Evolutionary conservation across 1,140 invertebrate species (phyloP).

Genomic region (Teleogryllus occipitalis): DNA sequence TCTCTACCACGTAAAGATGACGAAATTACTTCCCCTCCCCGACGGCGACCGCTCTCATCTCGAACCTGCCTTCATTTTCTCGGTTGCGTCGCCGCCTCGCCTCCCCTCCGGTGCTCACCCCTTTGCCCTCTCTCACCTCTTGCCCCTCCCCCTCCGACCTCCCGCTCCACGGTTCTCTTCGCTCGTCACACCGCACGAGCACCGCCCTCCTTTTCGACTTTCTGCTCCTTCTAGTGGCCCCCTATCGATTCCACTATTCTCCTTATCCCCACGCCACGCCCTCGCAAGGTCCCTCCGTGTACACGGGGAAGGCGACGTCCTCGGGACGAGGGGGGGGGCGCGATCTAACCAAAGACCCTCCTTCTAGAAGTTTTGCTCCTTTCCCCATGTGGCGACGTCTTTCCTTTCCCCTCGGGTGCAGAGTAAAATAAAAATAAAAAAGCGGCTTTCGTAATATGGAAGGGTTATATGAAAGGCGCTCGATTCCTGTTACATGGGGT

Average conservation of each 20-base stretch:
- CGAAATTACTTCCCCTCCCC: not conserved
- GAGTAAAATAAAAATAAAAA: too few species aligned
- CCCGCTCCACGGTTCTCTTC: not conserved
- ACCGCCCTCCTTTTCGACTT: not conserved
- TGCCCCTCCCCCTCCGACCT: not conserved
- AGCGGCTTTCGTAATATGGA: too few species aligned
- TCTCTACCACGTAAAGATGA: conserved; percentile 1
- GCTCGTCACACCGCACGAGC: not conserved
- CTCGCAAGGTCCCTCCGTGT: too few species aligned
- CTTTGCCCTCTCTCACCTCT: not conserved
- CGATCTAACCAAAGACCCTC: too few species aligned
- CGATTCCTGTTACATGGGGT: too few species aligned
- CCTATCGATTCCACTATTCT: not conserved
- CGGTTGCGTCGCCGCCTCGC: not conserved
- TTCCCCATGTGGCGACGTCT: too few species aligned
- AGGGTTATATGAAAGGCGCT: too few species aligned
- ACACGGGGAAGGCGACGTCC: too few species aligned
- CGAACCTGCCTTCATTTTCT: not conserved
- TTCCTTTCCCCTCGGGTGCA: too few species aligned
- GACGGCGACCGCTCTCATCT: not conserved
- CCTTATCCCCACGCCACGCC: not conserved
- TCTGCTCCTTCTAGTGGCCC: not conserved
- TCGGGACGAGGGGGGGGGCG: too few species aligned
- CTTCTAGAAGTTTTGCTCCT: too few species aligned
- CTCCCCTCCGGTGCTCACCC: not conserved